Evolutionary conservation across 2,113 vertebrate species (phyloP).

Genomic region (human): DNA sequence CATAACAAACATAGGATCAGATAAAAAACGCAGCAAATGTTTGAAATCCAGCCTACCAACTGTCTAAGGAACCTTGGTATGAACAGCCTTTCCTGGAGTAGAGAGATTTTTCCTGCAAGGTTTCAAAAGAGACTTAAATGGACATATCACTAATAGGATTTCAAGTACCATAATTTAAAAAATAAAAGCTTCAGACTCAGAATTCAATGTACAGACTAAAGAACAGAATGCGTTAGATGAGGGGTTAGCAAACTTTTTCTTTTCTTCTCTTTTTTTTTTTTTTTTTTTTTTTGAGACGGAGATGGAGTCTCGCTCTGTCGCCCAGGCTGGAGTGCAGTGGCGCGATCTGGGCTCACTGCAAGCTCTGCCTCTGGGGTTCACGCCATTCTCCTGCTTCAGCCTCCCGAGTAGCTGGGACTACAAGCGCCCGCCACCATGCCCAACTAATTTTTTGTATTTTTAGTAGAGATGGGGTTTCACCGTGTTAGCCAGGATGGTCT

Average conservation of each 20-base stretch:
- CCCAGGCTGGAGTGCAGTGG: too few species aligned
- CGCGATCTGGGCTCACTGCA: too few species aligned
- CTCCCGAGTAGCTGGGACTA: too few species aligned
- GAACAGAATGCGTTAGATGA: neutral
- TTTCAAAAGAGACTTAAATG: neutral
- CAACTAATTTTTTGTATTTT: too few species aligned
- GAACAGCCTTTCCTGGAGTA: neutral
- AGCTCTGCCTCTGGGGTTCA: too few species aligned
- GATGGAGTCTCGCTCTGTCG: too few species aligned
- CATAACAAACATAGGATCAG: neutral
- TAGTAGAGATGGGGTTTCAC: too few species aligned
- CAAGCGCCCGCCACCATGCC: too few species aligned
- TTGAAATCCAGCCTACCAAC: constrained; percentile 41
- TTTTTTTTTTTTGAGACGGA: too few species aligned
- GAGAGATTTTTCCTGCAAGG: neutral
- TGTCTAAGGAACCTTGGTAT: neutral
- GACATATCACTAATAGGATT: neutral
- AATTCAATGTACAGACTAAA: neutral
- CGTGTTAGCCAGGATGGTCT: too few species aligned
- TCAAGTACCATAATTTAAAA: neutral
- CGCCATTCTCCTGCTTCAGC: too few species aligned
- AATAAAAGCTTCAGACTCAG: neutral
- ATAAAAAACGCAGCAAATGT: constrained; percentile 49
- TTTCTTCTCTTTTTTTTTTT: neutral
- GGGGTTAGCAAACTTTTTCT: neutral